Percentiles rank a stretch among this genome's conserved stretches.
Conservation (phyloP, 2,797 vertebrate genomes). For the Bucorvus abyssinicus region DNA sequence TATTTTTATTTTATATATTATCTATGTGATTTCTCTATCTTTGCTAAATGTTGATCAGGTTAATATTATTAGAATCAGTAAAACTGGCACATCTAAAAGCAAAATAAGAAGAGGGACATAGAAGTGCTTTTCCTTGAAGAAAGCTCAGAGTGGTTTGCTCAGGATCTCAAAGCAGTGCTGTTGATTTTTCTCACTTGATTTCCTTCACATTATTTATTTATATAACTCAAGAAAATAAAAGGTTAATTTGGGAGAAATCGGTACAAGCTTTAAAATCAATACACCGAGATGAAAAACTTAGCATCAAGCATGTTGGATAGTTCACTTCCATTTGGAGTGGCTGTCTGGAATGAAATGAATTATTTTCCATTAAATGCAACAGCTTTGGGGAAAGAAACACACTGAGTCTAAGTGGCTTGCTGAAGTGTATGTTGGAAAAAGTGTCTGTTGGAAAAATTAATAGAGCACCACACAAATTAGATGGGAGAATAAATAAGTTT, state of each 20-base stretch:
- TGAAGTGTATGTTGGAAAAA: neutral
- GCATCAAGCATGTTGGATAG: neutral
- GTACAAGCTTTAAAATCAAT: constrained; percentile 47
- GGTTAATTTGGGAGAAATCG: constrained; percentile 32
- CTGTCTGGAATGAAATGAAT: constrained; percentile 36
- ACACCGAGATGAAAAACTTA: constrained; percentile 19
- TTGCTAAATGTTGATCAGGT: constrained; percentile 41
- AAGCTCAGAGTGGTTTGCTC: neutral
- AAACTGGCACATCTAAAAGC: neutral
- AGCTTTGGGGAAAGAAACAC: neutral
- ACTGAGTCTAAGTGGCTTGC: neutral
- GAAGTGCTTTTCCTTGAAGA: constrained; percentile 14
- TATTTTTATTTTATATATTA: constrained; percentile 53
- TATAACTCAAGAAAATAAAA: constrained; percentile 22
- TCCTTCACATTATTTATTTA: constrained; percentile 39
- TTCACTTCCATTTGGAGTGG: constrained; percentile 10
- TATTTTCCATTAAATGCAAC: constrained; percentile 30
- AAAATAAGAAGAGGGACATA: neutral
- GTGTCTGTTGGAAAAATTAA: neutral
- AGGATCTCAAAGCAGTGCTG: neutral
- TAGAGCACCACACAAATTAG: neutral
- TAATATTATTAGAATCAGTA: constrained; percentile 18
- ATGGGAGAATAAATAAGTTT: neutral
- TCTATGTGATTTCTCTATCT: neutral
- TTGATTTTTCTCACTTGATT: neutral